Conservation (phyloP, 53 echinoderm and acorn worm species). For the Zoroaster sp. region DNA sequence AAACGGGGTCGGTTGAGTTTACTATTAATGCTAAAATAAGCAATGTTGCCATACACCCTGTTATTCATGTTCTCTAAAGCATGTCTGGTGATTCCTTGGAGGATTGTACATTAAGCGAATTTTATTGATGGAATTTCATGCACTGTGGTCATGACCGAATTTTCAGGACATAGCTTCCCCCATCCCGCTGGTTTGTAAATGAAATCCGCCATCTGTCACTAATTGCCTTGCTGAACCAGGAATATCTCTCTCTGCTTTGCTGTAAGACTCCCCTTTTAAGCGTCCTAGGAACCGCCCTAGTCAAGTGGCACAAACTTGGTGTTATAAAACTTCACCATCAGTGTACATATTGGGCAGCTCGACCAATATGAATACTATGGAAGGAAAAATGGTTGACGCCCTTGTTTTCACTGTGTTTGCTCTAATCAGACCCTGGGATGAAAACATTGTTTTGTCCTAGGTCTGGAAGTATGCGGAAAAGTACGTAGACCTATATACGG, state of each 20-base stretch:
- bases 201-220: constrained; percentile 3
- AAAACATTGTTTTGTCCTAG: no score
- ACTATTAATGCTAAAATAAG: background rate
- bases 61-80: background rate
- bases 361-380: no score
- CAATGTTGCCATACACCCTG: background rate
- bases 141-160: background rate
- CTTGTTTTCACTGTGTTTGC: no score
- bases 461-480: no score
- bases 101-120: background rate
- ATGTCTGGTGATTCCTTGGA: background rate
- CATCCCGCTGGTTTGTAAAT: background rate
- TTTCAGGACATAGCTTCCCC: background rate
- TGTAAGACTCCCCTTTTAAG: background rate
- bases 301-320: no score
- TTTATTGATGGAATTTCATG: background rate
- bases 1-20: background rate
- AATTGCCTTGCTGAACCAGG: background rate
- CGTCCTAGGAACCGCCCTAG: no score
- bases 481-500: no score
- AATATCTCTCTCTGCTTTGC: background rate
- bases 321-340: no score
- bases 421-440: no score
- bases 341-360: no score
- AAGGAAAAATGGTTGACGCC: no score